These are phyloP conservation scores for Melieria picta DNA, from an alignment of 2,888 invertebrate genomes.

Conservation along the genomic window DNA sequence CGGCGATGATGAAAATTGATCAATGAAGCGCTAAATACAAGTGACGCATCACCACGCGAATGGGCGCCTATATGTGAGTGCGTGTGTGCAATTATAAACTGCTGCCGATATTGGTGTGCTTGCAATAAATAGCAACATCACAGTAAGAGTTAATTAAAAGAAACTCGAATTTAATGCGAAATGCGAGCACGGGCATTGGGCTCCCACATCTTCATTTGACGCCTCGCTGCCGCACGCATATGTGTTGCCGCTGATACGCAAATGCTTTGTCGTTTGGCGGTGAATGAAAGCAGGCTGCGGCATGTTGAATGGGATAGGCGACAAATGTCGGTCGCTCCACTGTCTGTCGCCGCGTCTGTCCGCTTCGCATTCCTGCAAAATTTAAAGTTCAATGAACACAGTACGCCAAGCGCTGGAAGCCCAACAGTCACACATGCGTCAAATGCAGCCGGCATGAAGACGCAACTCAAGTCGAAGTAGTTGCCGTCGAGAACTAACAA, in stretches of 20 bases:
- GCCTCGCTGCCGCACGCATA: slow-evolving; percentile 10
- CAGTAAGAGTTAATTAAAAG: slow-evolving; percentile 33
- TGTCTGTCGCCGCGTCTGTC: neutral
- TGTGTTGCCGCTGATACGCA: neutral
- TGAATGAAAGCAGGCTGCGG: no score
- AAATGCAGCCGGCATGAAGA: slow-evolving; percentile 26
- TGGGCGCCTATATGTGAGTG: neutral
- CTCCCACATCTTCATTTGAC: slow-evolving; percentile 24
- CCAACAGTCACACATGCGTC: slow-evolving; percentile 23
- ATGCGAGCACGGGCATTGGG: neutral
- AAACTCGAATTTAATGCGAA: slow-evolving; percentile 24
- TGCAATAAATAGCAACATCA: neutral
- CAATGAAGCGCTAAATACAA: slow-evolving; percentile 21
- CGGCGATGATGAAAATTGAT: slow-evolving; percentile 26
- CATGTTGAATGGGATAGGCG: neutral
- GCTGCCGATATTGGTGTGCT: neutral
- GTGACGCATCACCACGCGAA: neutral
- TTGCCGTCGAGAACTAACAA: neutral
- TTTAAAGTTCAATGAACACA: slow-evolving; percentile 30
- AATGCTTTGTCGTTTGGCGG: no score
- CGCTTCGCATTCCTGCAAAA: slow-evolving; percentile 19
- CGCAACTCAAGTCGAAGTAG: neutral
- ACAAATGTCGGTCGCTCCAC: neutral
- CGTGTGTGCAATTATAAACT: neutral
- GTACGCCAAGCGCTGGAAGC: slow-evolving; percentile 9